Percentiles rank a stretch among this genome's conserved stretches.
These are phyloP conservation scores for Monodelphis domestica DNA, from an alignment of 2,797 vertebrate species.

Conservation along the genomic window DNA sequence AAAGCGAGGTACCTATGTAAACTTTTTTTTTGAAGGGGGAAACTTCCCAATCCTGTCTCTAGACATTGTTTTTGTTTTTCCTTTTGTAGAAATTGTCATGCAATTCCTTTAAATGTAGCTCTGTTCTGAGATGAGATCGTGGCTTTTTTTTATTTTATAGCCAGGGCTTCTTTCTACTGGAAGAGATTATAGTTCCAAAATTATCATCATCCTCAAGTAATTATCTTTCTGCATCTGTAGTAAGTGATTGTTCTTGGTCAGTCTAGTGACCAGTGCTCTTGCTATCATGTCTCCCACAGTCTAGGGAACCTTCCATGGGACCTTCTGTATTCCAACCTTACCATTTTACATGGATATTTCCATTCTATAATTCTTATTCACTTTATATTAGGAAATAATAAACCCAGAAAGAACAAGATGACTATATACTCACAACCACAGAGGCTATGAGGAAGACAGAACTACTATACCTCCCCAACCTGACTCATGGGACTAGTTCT, in stretches of 20 bases:
- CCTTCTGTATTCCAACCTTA: neutral
- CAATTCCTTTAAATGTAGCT: too few relatives aligned
- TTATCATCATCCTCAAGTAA: neutral
- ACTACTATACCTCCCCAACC: neutral
- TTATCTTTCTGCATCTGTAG: neutral
- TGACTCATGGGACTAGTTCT: neutral
- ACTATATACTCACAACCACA: neutral
- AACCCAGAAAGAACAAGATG: neutral
- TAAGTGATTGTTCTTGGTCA: neutral
- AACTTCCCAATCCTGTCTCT: neutral
- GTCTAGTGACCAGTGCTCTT: neutral
- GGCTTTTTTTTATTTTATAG: neutral
- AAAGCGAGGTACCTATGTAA: neutral
- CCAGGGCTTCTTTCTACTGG: neutral
- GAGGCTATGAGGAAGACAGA: neutral
- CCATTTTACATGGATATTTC: neutral
- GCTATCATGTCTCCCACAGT: neutral
- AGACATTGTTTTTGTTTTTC: neutral
- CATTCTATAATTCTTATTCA: neutral
- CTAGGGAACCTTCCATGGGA: neutral
- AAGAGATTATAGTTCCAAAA: neutral
- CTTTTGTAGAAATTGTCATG: too few relatives aligned
- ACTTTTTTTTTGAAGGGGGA: neutral
- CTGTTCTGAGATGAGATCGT: too few relatives aligned
- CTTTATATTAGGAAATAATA: neutral